Conservation (phyloP, 1,140 invertebrate genomes). For the Vollenhovia emeryi region DNA sequence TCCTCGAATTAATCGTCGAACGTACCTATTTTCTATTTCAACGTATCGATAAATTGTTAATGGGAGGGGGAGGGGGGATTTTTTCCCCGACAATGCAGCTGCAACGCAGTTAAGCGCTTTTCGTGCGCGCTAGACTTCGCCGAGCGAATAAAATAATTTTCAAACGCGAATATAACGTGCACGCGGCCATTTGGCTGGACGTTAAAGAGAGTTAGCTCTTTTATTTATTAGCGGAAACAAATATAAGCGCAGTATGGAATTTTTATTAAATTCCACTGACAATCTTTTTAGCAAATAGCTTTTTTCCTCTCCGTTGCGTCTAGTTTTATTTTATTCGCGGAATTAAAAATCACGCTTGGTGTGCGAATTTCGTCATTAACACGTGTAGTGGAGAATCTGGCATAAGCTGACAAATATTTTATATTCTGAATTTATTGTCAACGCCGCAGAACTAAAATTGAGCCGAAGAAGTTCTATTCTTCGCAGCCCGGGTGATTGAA, state of each 20-base stretch:
- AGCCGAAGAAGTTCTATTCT: background rate
- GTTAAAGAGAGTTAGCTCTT: background rate
- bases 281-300: slow-evolving; percentile 7
- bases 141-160: background rate
- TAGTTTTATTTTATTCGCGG: background rate
- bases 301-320: background rate
- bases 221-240: background rate
- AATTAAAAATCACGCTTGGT: background rate
- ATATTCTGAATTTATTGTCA: background rate
- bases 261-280: slow-evolving; percentile 5
- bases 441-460: background rate
- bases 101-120: background rate
- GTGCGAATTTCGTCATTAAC: background rate
- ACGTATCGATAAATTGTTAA: background rate
- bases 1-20: slow-evolving; percentile 10
- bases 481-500: too few relatives aligned
- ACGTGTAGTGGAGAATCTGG: background rate
- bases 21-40: background rate
- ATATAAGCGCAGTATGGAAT: background rate
- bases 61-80: too few relatives aligned
- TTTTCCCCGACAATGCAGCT: background rate
- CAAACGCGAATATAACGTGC: background rate
- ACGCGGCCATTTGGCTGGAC: background rate
- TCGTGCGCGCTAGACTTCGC: background rate
- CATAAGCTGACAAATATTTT: background rate